phyloP scores from a whole-genome alignment of 2,888 invertebrate species.

The Lissocephala sabroskyi region DNA sequence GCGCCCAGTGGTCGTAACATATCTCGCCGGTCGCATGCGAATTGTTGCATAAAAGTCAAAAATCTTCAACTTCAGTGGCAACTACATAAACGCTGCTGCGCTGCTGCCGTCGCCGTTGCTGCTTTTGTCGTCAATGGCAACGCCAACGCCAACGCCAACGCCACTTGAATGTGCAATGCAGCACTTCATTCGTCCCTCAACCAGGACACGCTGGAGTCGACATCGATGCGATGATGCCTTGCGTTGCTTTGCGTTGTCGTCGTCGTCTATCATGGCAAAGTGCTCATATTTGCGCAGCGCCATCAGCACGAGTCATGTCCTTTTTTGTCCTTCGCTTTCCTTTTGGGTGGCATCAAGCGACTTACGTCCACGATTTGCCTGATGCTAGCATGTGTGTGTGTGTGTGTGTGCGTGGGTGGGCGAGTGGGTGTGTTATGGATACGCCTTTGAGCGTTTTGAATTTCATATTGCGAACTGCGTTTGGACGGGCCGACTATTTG shows the following conservation, averaged over 20 bases:
- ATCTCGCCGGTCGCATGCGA: slow-evolving; percentile 36
- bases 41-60: slow-evolving; percentile 65
- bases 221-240: background rate
- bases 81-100: slow-evolving; percentile 41
- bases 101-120: slow-evolving; percentile 9
- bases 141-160: slow-evolving; percentile 29
- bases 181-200: background rate
- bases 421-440: slow-evolving; percentile 50
- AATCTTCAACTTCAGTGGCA: slow-evolving; percentile 59
- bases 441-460: slow-evolving; percentile 64
- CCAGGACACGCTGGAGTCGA: background rate
- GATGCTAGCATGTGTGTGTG: background rate
- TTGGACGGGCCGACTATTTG: slow-evolving; percentile 17
- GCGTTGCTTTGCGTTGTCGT: slow-evolving; percentile 18
- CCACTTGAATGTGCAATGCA: slow-evolving; percentile 38
- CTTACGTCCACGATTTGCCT: slow-evolving; percentile 2
- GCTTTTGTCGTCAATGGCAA: slow-evolving; percentile 60
- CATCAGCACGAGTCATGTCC: slow-evolving; percentile 34
- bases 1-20: slow-evolving; percentile 21
- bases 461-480: slow-evolving; percentile 66
- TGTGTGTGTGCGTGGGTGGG: background rate
- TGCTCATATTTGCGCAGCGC: slow-evolving; percentile 53
- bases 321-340: slow-evolving; percentile 64
- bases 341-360: slow-evolving; percentile 37
- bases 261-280: slow-evolving; percentile 55